Percentiles rank a stretch among this genome's conserved stretches.
phyloP scores from a whole-genome alignment of 1,140 invertebrate species.

The Temnothorax nylanderi region DNA sequence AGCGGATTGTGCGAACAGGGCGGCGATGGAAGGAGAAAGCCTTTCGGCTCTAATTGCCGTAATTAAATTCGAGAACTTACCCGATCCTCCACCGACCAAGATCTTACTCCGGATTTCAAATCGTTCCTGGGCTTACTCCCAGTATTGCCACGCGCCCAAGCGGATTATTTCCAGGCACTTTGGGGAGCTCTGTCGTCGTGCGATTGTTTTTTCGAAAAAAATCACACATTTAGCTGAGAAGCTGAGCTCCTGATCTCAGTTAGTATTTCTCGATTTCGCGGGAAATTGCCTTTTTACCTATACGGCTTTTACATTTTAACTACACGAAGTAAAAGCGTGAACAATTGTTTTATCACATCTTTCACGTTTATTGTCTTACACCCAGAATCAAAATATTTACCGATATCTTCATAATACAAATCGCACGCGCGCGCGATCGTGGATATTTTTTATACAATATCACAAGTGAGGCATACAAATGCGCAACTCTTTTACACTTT shows the following conservation, averaged over 20 bases:
- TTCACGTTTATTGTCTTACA: not conserved
- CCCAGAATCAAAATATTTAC: not conserved
- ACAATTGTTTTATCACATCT: not conserved
- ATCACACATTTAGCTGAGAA: conserved; percentile 53
- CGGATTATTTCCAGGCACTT: conserved; percentile 69
- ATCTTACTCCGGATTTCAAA: conserved; percentile 72
- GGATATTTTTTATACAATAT: not conserved
- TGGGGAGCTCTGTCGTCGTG: conserved; percentile 22
- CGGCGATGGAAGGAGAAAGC: conserved; percentile 69
- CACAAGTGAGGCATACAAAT: not conserved
- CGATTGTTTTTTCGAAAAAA: conserved; percentile 35
- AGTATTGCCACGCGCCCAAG: conserved; percentile 58
- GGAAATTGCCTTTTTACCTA: not conserved
- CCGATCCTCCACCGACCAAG: conserved; percentile 71
- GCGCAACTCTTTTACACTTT: not conserved
- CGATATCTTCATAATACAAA: not conserved
- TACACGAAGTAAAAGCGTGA: not conserved
- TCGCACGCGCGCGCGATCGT: too few relatives aligned
- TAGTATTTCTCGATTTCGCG: too few relatives aligned
- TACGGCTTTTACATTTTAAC: not conserved
- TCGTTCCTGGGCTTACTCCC: conserved; percentile 38
- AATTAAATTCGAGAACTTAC: conserved; percentile 84
- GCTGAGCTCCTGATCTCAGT: conserved; percentile 17
- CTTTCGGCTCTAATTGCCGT: conserved; percentile 81
- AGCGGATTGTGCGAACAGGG: conserved; percentile 32